Evolutionary conservation across 37 sponge, comb jelly and placozoan genomes (phyloP).

Genomic region (Aphrocallistes beatrix): DNA sequence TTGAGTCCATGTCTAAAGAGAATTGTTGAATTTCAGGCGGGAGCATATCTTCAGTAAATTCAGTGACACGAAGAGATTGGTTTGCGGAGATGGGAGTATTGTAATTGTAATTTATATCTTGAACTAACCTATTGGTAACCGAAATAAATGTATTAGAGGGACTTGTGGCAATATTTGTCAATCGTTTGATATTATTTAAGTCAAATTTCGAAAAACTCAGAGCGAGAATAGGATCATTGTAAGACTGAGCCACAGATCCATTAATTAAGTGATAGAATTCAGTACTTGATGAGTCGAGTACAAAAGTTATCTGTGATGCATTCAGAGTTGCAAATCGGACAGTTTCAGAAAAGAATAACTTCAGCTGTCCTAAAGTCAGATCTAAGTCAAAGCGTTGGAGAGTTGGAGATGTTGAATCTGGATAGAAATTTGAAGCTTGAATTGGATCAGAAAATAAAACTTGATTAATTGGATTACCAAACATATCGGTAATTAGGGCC

Average conservation of each 20-base stretch:
- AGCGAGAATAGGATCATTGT: constrained; percentile 59
- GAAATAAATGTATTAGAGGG: constrained; percentile 37
- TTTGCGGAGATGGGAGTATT: constrained; percentile 21
- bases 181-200: constrained; percentile 56
- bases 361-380: constrained; percentile 49
- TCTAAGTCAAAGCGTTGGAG: constrained; percentile 58
- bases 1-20: constrained; percentile 55
- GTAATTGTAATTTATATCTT: constrained; percentile 67
- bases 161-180: constrained; percentile 45
- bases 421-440: constrained; percentile 26
- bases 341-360: constrained; percentile 72
- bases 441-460: constrained; percentile 18
- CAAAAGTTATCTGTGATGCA: constrained; percentile 50
- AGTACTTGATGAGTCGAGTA: background rate
- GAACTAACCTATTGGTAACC: constrained; percentile 36
- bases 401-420: constrained; percentile 36
- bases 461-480: constrained; percentile 20
- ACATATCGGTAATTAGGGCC: constrained; percentile 47
- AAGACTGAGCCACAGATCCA: constrained; percentile 27
- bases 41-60: constrained; percentile 34
- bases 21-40: constrained; percentile 49
- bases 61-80: constrained; percentile 26
- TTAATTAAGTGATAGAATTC: constrained; percentile 41
- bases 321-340: constrained; percentile 52
- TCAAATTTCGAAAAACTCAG: constrained; percentile 49